Conservation (phyloP, 1,140 invertebrate species). For the Reticulitermes speratus region DNA sequence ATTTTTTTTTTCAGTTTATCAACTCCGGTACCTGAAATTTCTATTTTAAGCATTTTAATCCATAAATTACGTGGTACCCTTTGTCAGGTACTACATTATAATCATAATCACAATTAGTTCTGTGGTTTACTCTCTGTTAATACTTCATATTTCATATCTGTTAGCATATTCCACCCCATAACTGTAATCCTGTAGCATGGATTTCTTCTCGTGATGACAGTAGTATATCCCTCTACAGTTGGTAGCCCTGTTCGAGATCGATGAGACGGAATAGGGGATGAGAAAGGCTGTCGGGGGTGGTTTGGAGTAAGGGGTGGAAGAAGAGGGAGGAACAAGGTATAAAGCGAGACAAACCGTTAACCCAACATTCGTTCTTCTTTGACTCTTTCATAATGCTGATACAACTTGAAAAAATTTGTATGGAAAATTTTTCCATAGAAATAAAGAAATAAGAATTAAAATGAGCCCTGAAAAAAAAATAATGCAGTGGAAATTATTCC, state of each 20-base stretch:
- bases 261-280: slow-evolving; percentile 8
- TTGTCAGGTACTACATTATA: too few relatives aligned
- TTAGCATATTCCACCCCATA: background rate
- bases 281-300: background rate
- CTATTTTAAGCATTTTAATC: too few relatives aligned
- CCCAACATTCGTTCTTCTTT: slow-evolving; percentile 1
- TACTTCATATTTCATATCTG: background rate
- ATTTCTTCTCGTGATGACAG: background rate
- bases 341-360: background rate
- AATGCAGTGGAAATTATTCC: background rate
- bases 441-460: background rate
- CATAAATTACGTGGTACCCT: too few relatives aligned
- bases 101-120: too few relatives aligned
- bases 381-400: background rate
- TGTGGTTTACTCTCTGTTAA: too few relatives aligned
- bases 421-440: background rate
- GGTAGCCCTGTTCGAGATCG: slow-evolving; percentile 4
- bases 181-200: background rate
- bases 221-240: background rate
- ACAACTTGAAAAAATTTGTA: background rate
- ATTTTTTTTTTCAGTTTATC: too few relatives aligned
- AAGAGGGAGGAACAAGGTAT: background rate
- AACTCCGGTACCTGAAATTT: too few relatives aligned
- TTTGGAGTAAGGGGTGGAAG: background rate
- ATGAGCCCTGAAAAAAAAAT: background rate